Evolutionary conservation across 2,797 vertebrate species (phyloP), one percentile per base, ranked within the genome.

Genomic region (Selene dorsalis): DNA sequence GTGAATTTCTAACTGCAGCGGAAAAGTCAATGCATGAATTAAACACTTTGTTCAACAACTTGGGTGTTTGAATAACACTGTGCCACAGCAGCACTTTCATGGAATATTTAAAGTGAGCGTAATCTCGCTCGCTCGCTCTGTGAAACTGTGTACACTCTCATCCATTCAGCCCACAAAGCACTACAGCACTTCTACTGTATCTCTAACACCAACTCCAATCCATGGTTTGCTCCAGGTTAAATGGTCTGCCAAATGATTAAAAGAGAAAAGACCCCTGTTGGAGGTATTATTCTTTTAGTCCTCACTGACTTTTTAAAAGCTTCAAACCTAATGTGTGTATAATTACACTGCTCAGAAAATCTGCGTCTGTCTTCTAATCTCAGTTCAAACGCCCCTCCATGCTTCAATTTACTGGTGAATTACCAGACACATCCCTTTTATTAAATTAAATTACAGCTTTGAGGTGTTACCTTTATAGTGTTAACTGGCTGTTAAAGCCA

Each of bases 1-100:
- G 55, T 71, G 73, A 61, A 50, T 55, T 75, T 82, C 18, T 38
- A 39, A 52, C 60, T 26, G 48, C 2, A 22, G 61, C 0, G 17
- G 75, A 81, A 75, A 81, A 82, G 69, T 85, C 76, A 79, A 63
- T 60, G 87, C 61, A 75, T 77, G 79, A 85, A 84, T 88, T 64
- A 84, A 82, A 84, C 10, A 66, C 71, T 81, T 86, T 87, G 79
- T 77, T 88, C 72, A 74, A 72, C 20, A 57, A 79, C 70, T 80
- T 79, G 75, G 56, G 56, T 53, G 78, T 79, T 85, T 67, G 77
- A 84, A 88, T 71, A 79, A 26, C 70, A 1, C 62, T 11, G 35
- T 32, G 77, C 78, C 47, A 4, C 70, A 1, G 68, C 76, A 60
- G 77, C 75, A 47, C 69, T 75, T 84, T 81, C 55, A 69, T 79